Conservation (phyloP, 2,888 invertebrate genomes). For the Pachymerium ferrugineum region DNA sequence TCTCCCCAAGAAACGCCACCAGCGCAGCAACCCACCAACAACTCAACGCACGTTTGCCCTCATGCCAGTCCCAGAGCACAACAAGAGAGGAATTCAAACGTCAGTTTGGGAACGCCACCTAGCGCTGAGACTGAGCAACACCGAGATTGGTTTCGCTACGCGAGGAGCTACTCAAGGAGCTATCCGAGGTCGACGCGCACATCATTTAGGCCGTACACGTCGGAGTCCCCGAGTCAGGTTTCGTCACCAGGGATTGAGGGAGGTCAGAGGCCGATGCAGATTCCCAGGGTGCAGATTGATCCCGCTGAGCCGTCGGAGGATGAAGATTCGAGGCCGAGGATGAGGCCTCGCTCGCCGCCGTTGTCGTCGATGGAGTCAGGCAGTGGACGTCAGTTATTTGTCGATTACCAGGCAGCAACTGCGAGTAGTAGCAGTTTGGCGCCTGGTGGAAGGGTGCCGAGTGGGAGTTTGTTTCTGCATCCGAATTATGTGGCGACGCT, state of each 20-base stretch:
- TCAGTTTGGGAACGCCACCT: too few relatives aligned
- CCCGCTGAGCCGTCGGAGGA: constrained; percentile 20
- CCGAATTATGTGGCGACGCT: constrained; percentile 31
- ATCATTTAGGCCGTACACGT: neutral
- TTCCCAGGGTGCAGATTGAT: constrained; percentile 28
- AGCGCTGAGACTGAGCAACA: too few relatives aligned
- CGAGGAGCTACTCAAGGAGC: neutral
- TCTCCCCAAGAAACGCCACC: neutral
- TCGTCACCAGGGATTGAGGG: neutral
- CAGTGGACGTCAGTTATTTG: neutral
- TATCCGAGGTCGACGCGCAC: neutral
- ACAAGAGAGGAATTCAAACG: too few relatives aligned
- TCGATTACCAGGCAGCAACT: constrained; percentile 28
- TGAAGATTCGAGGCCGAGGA: neutral
- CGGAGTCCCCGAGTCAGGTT: neutral
- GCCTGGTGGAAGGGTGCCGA: neutral
- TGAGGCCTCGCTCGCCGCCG: constrained; percentile 30
- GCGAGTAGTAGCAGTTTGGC: neutral
- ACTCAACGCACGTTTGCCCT: neutral
- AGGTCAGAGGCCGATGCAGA: neutral
- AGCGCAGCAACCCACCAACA: neutral
- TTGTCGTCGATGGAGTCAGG: constrained; percentile 9
- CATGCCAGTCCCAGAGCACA: too few relatives aligned
- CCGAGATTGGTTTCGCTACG: neutral
- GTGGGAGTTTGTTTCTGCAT: constrained; percentile 2